phyloP scores from a whole-genome alignment of 2,113 vertebrate species.

The Pseudolaguvia tuberculata region DNA sequence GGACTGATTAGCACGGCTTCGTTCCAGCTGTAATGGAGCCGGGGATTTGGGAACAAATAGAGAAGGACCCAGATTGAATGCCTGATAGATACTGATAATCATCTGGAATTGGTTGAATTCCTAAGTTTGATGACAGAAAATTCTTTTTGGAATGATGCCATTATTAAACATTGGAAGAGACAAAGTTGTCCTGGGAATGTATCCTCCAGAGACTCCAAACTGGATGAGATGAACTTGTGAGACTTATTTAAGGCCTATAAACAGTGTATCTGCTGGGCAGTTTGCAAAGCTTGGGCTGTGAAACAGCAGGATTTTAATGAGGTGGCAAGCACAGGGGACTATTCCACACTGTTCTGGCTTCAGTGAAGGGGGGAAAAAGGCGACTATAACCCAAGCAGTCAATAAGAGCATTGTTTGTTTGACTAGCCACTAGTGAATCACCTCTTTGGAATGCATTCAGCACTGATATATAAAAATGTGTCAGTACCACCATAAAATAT shows the following conservation, averaged over 20 bases:
- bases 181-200: constrained; percentile 1
- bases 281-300: constrained; percentile 25
- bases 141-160: constrained; percentile 24
- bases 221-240: constrained; percentile 33
- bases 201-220: constrained; percentile 32
- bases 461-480: constrained; percentile 44
- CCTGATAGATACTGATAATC: constrained; percentile 30
- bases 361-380: constrained; percentile 25
- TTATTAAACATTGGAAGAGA: constrained; percentile 7
- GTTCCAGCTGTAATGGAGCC: constrained; percentile 35
- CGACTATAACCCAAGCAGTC: constrained; percentile 28
- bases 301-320: constrained; percentile 51
- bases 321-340: constrained; percentile 29
- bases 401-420: constrained; percentile 51
- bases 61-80: constrained; percentile 21
- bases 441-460: constrained; percentile 43
- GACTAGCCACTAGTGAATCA: constrained; percentile 39
- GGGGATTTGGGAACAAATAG: constrained; percentile 29
- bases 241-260: constrained; percentile 39
- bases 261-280: constrained; percentile 43
- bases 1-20: constrained; percentile 19
- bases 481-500: constrained; percentile 35
- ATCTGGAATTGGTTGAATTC: constrained; percentile 27
- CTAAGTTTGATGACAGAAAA: constrained; percentile 32
- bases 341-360: constrained; percentile 30